Percentiles rank a stretch among this genome's conserved stretches.
phyloP scores from a whole-genome alignment of 2,888 invertebrate genomes.

The Temnothorax unifasciatus region DNA sequence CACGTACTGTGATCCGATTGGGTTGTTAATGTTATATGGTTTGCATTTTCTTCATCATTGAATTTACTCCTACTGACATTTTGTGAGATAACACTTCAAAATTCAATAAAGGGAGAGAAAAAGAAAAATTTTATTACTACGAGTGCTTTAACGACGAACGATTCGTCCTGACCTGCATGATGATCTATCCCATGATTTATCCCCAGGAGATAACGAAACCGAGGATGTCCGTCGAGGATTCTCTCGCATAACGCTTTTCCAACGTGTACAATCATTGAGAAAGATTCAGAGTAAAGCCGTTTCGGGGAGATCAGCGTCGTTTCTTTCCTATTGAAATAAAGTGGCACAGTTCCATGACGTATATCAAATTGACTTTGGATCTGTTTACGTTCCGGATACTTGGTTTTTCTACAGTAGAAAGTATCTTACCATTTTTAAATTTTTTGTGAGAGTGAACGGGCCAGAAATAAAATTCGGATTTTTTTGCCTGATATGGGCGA shows the following conservation, averaged over 20 bases:
- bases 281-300: background rate
- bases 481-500: background rate
- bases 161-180: background rate
- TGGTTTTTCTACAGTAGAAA: background rate
- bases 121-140: background rate
- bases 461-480: background rate
- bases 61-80: conserved; percentile 10
- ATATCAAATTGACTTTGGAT: background rate
- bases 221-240: too few species aligned
- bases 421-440: background rate
- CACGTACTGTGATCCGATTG: background rate
- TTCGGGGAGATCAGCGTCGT: background rate
- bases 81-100: conserved; percentile 15
- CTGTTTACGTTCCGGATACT: background rate
- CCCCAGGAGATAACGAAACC: too few species aligned
- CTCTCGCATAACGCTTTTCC: background rate
- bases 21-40: conserved; percentile 32
- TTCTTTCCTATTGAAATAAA: background rate
- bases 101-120: background rate
- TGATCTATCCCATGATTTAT: background rate
- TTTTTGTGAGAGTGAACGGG: background rate
- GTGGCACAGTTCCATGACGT: background rate
- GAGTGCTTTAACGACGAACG: background rate
- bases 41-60: conserved; percentile 28
- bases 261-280: background rate